Conservation (phyloP, 2,113 vertebrate genomes). For the Cyanoramphus novaezelandiae region DNA sequence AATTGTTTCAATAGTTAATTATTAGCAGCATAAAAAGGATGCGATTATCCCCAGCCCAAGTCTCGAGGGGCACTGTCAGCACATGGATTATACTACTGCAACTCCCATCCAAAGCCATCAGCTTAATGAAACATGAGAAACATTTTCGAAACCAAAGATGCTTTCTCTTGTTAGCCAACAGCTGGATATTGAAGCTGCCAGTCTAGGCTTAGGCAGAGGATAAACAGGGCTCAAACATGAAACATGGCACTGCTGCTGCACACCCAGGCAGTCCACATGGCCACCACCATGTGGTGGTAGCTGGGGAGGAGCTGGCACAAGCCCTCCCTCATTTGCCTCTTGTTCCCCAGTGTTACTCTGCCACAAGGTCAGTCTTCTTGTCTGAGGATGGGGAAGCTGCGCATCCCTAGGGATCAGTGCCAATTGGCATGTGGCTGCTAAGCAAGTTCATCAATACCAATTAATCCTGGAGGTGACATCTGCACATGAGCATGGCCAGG, state of each 20-base stretch:
- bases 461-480: not conserved
- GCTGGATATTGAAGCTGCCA: not conserved
- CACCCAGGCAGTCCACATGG: not conserved
- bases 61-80: not conserved
- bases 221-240: rapidly evolving
- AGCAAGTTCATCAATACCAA: not conserved
- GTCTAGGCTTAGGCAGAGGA: not conserved
- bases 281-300: rapidly evolving
- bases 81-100: not conserved
- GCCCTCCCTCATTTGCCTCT: not conserved
- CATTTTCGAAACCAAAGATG: not conserved
- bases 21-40: constrained; percentile 16
- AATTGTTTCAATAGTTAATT: constrained; percentile 63
- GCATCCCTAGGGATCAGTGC: not conserved
- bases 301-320: not conserved
- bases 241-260: rapidly evolving
- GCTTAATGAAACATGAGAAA: not conserved
- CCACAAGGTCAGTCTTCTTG: not conserved
- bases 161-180: not conserved
- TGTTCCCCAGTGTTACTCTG: rapidly evolving
- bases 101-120: not conserved
- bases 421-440: not conserved
- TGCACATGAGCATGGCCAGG: not conserved
- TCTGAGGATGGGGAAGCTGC: not conserved
- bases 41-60: not conserved